Percentiles rank a stretch among this genome's conserved stretches.
Evolutionary conservation across 1,140 invertebrate genomes (phyloP).

Genomic region (Psix sp.): DNA sequence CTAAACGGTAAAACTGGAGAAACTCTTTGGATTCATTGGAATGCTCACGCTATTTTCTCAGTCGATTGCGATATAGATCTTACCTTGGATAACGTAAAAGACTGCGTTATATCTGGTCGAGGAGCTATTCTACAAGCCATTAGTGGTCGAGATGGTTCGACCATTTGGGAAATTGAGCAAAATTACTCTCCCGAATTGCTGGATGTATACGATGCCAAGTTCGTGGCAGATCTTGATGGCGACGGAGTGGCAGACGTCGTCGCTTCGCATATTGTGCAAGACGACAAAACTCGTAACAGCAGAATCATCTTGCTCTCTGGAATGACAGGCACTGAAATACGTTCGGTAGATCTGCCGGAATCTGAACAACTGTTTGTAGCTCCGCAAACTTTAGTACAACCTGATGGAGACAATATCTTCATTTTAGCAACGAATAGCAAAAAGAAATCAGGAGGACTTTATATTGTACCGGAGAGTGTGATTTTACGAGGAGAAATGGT

Average conservation of each 20-base stretch:
- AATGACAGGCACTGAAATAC: conserved; percentile 81
- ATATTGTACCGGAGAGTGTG: conserved; percentile 79
- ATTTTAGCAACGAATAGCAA: conserved; percentile 87
- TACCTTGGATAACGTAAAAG: conserved; percentile 82
- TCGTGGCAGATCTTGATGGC: conserved; percentile 83
- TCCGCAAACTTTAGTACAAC: conserved; percentile 80
- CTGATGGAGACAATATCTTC: conserved; percentile 80
- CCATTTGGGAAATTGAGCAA: conserved; percentile 81
- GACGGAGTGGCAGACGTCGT: conserved; percentile 86
- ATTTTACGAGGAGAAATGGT: conserved; percentile 78
- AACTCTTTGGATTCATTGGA: conserved; percentile 87
- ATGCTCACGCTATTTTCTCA: conserved; percentile 84
- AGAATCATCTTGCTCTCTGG: conserved; percentile 85
- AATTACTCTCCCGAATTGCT: conserved; percentile 66
- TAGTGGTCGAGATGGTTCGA: conserved; percentile 81
- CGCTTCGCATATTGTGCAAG: conserved; percentile 81
- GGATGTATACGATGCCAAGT: conserved; percentile 83
- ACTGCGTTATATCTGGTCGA: conserved; percentile 86
- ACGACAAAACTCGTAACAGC: conserved; percentile 69
- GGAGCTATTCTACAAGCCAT: conserved; percentile 85
- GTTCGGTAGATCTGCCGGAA: conserved; percentile 81
- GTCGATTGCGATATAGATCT: conserved; percentile 86
- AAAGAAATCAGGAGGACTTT: conserved; percentile 84
- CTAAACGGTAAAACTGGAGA: conserved; percentile 84
- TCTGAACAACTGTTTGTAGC: conserved; percentile 84